A percentile compares a stretch with the other conserved stretches of the same genome.
Conservation (phyloP, 2,113 vertebrate genomes). For the Pongo pygmaeus region DNA sequence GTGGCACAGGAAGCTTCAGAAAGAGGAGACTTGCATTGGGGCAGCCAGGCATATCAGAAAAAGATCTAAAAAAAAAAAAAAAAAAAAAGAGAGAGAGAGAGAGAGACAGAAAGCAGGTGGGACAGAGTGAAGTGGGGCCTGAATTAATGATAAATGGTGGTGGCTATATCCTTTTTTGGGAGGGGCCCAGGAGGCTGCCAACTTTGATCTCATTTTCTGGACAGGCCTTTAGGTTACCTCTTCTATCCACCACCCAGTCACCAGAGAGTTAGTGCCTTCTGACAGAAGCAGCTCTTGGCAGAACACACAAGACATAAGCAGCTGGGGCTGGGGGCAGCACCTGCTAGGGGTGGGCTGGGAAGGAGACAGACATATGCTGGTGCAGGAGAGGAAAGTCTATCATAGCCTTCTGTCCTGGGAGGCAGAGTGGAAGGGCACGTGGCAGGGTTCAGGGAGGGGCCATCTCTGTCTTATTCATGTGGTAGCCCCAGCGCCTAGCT, state of each 20-base stretch:
- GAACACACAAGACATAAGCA: not conserved
- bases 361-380: not conserved
- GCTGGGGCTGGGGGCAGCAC: not conserved
- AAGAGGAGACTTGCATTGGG: not conserved
- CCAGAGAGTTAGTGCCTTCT: not conserved
- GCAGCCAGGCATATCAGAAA: not conserved
- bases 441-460: not conserved
- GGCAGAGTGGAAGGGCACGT: not conserved
- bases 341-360: not conserved
- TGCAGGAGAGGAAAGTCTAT: not conserved
- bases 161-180: not conserved
- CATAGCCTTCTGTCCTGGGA: not conserved
- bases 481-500: not conserved
- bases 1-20: not conserved
- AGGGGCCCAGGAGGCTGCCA: constrained; percentile 40
- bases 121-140: not conserved
- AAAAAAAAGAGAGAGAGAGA: too few species aligned
- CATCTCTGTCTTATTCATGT: not conserved
- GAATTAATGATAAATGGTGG: not conserved
- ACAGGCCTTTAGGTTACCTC: constrained; percentile 30
- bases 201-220: constrained; percentile 60
- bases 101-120: not conserved
- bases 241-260: not conserved
- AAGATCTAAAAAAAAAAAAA: not conserved
- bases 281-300: constrained; percentile 27